These are phyloP conservation scores for Drosophila buzzatii DNA, from an alignment of 2,888 invertebrate species.

Conservation along the genomic window DNA sequence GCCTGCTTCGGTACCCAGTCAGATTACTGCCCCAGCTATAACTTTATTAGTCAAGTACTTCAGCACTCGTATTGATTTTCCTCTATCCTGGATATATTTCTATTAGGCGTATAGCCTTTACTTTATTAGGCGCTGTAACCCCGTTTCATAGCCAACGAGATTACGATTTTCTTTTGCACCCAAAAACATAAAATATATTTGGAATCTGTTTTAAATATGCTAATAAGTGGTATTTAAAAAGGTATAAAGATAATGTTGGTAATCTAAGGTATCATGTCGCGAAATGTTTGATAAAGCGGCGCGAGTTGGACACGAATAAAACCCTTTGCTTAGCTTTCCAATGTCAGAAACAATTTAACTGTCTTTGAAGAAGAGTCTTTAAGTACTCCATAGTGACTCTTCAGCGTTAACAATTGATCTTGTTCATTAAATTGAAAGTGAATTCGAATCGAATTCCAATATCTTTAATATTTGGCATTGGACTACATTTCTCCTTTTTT, in stretches of 20 bases:
- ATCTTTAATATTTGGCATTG: too few species aligned
- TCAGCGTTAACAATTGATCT: not conserved
- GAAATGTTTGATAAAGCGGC: not conserved
- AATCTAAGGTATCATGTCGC: not conserved
- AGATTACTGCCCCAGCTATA: constrained; percentile 20
- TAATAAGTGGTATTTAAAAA: too few species aligned
- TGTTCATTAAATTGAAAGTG: not conserved
- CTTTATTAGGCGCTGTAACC: not conserved
- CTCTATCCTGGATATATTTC: constrained; percentile 40
- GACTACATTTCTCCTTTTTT: too few species aligned
- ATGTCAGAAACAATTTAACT: not conserved
- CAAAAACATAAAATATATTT: not conserved
- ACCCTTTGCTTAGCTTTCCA: not conserved
- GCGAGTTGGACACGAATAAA: not conserved
- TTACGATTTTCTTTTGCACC: not conserved
- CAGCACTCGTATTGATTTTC: constrained; percentile 63
- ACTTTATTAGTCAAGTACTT: constrained; percentile 64
- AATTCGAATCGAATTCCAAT: not conserved
- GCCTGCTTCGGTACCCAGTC: not conserved
- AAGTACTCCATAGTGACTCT: not conserved
- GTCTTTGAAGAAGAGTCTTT: not conserved
- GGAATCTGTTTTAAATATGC: not conserved
- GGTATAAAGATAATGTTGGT: too few species aligned
- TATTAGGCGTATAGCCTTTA: constrained; percentile 32
- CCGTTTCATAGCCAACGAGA: not conserved